Evolutionary conservation across 2,888 invertebrate genomes (phyloP).

Genomic region (Laspeyria flexula): DNA sequence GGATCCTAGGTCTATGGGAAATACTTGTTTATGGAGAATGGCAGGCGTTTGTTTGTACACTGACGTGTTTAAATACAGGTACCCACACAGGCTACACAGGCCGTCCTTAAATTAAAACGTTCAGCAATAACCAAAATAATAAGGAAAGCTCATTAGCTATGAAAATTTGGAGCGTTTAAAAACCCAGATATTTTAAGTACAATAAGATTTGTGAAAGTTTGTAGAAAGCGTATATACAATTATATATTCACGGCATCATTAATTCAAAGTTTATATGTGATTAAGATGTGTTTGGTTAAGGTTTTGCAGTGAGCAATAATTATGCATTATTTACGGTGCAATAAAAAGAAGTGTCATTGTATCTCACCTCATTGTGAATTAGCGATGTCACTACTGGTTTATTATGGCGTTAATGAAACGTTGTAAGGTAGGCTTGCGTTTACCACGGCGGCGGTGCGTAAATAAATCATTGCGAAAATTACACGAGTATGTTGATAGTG

Average conservation of each 20-base stretch:
- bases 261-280: not conserved
- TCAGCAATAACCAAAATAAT: constrained; percentile 23
- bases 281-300: not conserved
- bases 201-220: too few relatives aligned
- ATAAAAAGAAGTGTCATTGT: constrained; percentile 18
- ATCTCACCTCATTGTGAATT: constrained; percentile 13
- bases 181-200: too few relatives aligned
- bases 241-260: not conserved
- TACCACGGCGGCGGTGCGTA: not conserved
- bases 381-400: constrained; percentile 9
- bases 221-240: too few relatives aligned
- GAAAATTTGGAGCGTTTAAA: too few relatives aligned
- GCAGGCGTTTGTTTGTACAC: constrained; percentile 19
- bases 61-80: too few relatives aligned
- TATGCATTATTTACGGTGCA: constrained; percentile 13
- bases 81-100: too few relatives aligned
- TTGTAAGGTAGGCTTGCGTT: not conserved
- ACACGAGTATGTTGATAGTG: not conserved
- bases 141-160: constrained; percentile 3
- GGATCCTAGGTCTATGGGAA: too few relatives aligned
- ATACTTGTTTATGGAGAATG: constrained; percentile 24
- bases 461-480: constrained; percentile 9
- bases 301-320: constrained; percentile 5
- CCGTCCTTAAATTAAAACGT: too few relatives aligned
- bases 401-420: constrained; percentile 13